A percentile compares a stretch with the other conserved stretches of the same genome.
Conservation (phyloP, 2,888 invertebrate genomes). For the Glomeris marginata region DNA sequence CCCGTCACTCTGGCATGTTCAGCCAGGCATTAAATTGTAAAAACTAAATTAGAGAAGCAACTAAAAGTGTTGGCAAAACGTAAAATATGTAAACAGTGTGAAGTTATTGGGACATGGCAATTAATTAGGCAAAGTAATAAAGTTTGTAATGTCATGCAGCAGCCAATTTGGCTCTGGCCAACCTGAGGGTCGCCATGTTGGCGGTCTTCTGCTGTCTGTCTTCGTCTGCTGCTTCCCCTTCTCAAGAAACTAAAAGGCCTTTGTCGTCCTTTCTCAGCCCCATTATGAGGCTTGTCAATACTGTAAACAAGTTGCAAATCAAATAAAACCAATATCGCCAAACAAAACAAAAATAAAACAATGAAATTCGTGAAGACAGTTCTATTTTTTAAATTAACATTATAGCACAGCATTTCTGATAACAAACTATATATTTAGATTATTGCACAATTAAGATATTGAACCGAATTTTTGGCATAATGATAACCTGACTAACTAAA, state of each 20-base stretch:
- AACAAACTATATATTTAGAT: no score
- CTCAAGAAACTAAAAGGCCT: constrained; percentile 30
- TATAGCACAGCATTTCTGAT: no score
- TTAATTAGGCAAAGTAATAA: background rate
- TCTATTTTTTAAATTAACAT: no score
- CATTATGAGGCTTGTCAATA: constrained; percentile 24
- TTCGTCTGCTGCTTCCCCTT: constrained; percentile 27
- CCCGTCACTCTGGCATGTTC: no score
- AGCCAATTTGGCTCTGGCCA: constrained; percentile 6
- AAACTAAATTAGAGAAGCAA: background rate
- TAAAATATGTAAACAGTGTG: constrained; percentile 4
- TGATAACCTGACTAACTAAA: no score
- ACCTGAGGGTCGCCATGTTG: constrained; percentile 14
- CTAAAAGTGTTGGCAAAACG: background rate
- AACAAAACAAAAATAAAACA: background rate
- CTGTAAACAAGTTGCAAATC: constrained; percentile 18
- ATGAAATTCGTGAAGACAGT: no score
- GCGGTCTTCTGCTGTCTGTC: constrained; percentile 10
- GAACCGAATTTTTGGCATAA: no score
- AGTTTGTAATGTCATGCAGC: constrained; percentile 1
- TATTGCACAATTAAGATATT: no score
- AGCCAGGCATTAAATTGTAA: background rate
- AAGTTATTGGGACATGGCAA: background rate
- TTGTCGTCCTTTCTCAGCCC: constrained; percentile 22
- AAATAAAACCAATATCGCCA: constrained; percentile 7